phyloP scores from a whole-genome alignment of 2,113 vertebrate species.

The Haliaeetus leucogaster region DNA sequence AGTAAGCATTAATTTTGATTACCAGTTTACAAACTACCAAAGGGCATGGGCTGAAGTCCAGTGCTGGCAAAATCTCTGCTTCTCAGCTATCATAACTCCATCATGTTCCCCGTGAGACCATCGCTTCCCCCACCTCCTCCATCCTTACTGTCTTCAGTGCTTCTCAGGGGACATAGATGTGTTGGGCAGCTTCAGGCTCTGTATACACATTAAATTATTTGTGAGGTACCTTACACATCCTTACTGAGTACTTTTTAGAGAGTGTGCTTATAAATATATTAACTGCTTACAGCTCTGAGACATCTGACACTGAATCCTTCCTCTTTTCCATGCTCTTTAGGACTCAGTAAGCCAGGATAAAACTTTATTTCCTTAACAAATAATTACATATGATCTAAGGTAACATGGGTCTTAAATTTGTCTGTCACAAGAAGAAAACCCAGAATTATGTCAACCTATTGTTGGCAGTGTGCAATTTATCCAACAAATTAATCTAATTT shows the following conservation, averaged over 20 bases:
- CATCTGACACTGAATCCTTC: background rate
- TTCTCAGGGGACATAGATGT: background rate
- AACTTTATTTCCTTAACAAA: background rate
- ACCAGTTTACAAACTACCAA: background rate
- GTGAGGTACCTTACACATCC: background rate
- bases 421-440: background rate
- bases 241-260: background rate
- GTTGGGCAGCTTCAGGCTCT: background rate
- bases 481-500: background rate
- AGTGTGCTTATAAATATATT: background rate
- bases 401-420: background rate
- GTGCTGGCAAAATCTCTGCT: background rate
- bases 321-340: background rate
- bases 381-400: background rate
- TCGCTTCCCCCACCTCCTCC: accelerated
- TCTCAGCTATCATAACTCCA: background rate
- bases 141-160: background rate
- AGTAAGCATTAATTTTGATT: background rate
- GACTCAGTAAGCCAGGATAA: background rate
- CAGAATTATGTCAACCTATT: background rate
- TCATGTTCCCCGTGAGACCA: accelerated
- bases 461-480: background rate
- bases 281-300: background rate
- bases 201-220: background rate
- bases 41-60: background rate